These are phyloP conservation scores for Drosophila helvetica DNA, from an alignment of 2,888 invertebrate species.

Conservation along the genomic window DNA sequence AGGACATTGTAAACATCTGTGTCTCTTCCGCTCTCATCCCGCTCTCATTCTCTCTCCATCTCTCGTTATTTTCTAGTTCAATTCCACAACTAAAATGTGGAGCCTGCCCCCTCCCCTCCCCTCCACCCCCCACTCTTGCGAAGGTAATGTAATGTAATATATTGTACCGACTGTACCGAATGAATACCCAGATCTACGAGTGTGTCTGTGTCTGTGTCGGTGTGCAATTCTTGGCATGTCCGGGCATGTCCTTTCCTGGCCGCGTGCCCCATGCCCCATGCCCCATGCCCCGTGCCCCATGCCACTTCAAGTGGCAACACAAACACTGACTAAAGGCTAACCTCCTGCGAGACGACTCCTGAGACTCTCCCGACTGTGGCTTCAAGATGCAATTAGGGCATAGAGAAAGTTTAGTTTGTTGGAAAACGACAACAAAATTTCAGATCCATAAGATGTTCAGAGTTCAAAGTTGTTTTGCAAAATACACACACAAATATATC, in stretches of 20 bases:
- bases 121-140: neutral
- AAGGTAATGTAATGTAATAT: conserved; percentile 67
- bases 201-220: neutral
- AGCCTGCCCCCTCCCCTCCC: conserved; percentile 17
- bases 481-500: too few species aligned
- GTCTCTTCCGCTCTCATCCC: neutral
- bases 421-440: conserved; percentile 20
- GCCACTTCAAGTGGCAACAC: too few species aligned
- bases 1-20: conserved; percentile 52
- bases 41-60: neutral
- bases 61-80: conserved; percentile 69
- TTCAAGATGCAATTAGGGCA: conserved; percentile 72
- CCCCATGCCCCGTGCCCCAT: neutral
- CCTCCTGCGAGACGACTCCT: conserved; percentile 5
- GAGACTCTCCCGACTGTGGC: neutral
- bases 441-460: conserved; percentile 1
- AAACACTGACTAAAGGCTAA: conserved; percentile 18
- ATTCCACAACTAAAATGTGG: conserved; percentile 63
- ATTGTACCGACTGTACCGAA: conserved; percentile 19
- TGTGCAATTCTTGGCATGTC: conserved; percentile 26
- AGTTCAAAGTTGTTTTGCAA: conserved; percentile 13
- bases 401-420: conserved; percentile 57
- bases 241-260: conserved; percentile 31
- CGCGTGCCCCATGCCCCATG: conserved; percentile 1
- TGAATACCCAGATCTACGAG: neutral